Percentiles rank a stretch among this genome's conserved stretches.
Conservation (phyloP, 2,888 invertebrate species). For the Lordiphosa andalusiaca region DNA sequence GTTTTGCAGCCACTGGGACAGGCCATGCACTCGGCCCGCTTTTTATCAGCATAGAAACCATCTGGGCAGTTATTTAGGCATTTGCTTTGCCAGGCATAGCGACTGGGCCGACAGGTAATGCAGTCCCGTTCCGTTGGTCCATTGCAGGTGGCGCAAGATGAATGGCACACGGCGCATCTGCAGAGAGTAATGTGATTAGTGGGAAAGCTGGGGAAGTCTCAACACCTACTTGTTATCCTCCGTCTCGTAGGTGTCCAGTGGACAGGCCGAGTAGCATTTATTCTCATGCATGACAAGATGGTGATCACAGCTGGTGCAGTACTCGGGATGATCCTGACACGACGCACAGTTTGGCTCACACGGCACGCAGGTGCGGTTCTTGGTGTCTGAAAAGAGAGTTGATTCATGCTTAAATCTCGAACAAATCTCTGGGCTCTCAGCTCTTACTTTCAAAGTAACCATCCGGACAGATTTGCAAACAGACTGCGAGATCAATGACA, state of each 20-base stretch:
- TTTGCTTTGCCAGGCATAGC: conserved; percentile 86
- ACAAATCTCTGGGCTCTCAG: no score
- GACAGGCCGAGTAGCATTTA: conserved; percentile 91
- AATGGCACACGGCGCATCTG: conserved; percentile 89
- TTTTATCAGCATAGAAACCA: conserved; percentile 88
- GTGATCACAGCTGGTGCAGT: conserved; percentile 93
- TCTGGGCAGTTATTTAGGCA: conserved; percentile 88
- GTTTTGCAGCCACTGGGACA: conserved; percentile 90
- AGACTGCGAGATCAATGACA: conserved; percentile 91
- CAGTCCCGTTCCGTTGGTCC: conserved; percentile 90
- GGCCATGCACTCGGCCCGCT: conserved; percentile 88
- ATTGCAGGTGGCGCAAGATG: conserved; percentile 89
- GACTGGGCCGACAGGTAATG: conserved; percentile 88
- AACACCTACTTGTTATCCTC: conserved; percentile 87
- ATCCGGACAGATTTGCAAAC: conserved; percentile 93
- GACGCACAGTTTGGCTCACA: conserved; percentile 93
- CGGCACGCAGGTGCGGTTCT: conserved; percentile 89
- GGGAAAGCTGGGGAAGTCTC: no score
- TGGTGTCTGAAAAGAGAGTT: conserved; percentile 81
- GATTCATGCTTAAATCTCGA: no score
- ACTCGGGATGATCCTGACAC: conserved; percentile 90
- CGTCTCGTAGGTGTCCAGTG: conserved; percentile 90
- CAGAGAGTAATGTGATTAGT: conserved; percentile 8
- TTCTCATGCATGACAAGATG: conserved; percentile 91
- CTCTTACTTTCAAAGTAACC: conserved; percentile 90